phyloP scores from a whole-genome alignment of 2,888 invertebrate species.

The Eupithecia vulgata region DNA sequence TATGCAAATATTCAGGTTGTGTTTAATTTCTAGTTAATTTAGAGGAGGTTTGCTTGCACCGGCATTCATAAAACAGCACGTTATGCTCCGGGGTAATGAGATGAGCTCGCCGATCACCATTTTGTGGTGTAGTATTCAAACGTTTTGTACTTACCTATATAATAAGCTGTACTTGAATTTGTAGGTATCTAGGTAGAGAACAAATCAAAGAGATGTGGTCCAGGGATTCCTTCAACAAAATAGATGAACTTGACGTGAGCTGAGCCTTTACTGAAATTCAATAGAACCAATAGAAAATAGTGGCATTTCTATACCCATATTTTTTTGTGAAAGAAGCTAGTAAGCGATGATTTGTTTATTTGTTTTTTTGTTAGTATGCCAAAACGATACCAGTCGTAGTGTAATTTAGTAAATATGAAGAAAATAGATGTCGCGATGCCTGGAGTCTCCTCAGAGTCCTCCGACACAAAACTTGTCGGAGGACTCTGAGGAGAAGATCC shows the following conservation, averaged over 20 bases:
- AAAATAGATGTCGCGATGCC: no score
- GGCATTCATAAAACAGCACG: conserved; percentile 16
- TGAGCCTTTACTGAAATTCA: background rate
- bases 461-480: no score
- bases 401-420: no score
- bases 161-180: background rate
- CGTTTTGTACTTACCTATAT: background rate
- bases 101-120: conserved; percentile 16
- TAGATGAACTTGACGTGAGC: background rate
- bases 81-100: conserved; percentile 19
- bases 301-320: background rate
- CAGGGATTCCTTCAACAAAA: background rate
- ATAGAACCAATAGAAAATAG: background rate
- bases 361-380: background rate
- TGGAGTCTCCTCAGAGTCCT: no score
- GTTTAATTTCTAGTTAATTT: conserved; percentile 34
- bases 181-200: background rate
- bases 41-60: conserved; percentile 8
- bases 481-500: background rate
- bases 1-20: conserved; percentile 31
- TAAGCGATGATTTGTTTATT: background rate
- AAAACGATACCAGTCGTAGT: background rate
- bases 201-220: background rate
- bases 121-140: background rate
- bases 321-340: background rate